These are phyloP conservation scores for Chaenodraco wilsoni DNA, from an alignment of 2,797 vertebrate species.

Conservation along the genomic window DNA sequence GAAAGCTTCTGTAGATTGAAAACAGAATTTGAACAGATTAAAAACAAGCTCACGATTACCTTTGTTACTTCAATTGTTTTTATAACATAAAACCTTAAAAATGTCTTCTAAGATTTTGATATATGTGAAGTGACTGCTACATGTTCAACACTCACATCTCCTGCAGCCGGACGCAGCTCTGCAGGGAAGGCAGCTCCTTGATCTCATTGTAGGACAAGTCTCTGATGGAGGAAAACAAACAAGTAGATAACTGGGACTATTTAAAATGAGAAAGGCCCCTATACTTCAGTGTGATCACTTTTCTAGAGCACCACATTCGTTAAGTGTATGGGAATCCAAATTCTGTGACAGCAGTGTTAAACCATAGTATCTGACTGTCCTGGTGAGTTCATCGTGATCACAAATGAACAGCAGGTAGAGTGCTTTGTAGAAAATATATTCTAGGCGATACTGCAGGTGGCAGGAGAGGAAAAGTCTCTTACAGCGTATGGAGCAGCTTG, in stretches of 20 bases:
- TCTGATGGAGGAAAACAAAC: constrained; percentile 75
- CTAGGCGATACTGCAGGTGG: background rate
- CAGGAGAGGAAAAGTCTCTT: constrained; percentile 69
- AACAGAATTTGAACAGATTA: constrained; percentile 17
- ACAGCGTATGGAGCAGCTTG: constrained; percentile 91
- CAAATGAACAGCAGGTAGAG: background rate
- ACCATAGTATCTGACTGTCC: background rate
- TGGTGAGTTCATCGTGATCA: background rate
- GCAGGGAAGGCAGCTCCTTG: constrained; percentile 88
- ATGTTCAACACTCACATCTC: constrained; percentile 91
- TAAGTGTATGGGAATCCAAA: background rate
- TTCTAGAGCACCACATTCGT: constrained; percentile 2
- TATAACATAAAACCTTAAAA: background rate
- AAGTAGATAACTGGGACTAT: constrained; percentile 5
- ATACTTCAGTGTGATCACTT: background rate
- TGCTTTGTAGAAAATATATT: background rate
- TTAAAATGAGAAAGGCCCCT: background rate
- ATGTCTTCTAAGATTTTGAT: background rate
- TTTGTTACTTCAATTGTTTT: background rate
- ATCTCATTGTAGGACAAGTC: constrained; percentile 96
- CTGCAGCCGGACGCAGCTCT: constrained; percentile 90
- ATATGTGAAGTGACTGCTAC: constrained; percentile 3
- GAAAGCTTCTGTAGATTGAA: constrained; percentile 87
- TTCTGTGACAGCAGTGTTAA: background rate
- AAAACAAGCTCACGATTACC: background rate